Base-by-base conservation (phyloP, 2,888 invertebrate genomes). In the Peribatodes rhomboidaria region DNA sequence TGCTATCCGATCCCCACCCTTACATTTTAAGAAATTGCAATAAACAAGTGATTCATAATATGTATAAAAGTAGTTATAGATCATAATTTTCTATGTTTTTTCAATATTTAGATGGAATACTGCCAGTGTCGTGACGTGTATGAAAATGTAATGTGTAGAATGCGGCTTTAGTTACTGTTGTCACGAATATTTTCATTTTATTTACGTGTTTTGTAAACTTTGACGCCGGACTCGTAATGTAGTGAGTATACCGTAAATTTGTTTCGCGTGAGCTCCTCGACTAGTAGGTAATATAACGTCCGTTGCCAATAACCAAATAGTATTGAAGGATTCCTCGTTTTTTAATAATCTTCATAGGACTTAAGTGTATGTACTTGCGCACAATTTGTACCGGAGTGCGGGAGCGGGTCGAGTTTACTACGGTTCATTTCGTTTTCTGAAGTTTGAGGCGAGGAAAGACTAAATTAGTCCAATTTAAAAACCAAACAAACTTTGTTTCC, bases 31-130 rank as follows among this genome's bases (percentile, higher is more conserved):
- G 87, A 78, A 76, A 85, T 84, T 78, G 91, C 92, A 92, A 92
- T 92, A 92, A 67, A 90, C 83, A 84, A 81, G 88, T 90, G 90
- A 92, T 83, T 89, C 89, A 86, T 56, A 53, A 46, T 65, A 55
- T 85, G 87, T 91, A 90, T 84, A 90, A 90, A 88, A 70, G 82
- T 91, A 92, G 89, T 75, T n/a, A 80, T 87, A 88, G 86, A 88
- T 84, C 79, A 88, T 88, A 76, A 89, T 88, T 89, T 90, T 89
- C 87, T 88, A 87, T 90, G 85, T 89, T 89, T 89, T 70, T 89
- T 90, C 89, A 86, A 90, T 89, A 89, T 87, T 87, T 91, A 90
- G 89, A 88, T 88, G 78, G 84, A 85, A 83, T 88, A 90, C 87
- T 89, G 90, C 89, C 89, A 87, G 83, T 86, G 83, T 86, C 83